These are phyloP conservation scores for Astyanax mexicanus DNA, from an alignment of 2,797 vertebrate genomes.

Conservation along the genomic window DNA sequence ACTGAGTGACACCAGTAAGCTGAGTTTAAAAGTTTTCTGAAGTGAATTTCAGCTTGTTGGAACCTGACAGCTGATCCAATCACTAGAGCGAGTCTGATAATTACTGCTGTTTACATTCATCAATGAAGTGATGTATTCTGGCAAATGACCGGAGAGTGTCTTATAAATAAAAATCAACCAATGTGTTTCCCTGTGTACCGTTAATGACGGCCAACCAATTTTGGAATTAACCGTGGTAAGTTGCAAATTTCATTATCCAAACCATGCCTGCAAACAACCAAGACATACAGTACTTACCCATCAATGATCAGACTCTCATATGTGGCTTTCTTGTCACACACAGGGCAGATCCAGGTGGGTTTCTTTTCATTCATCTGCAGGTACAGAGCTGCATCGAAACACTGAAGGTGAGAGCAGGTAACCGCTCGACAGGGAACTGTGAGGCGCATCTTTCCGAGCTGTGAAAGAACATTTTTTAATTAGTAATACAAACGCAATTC, in stretches of 20 bases:
- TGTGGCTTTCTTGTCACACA: conserved; percentile 95
- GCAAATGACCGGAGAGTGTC: no score
- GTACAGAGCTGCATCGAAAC: conserved; percentile 96
- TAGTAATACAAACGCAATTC: background rate
- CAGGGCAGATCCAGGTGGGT: conserved; percentile 97
- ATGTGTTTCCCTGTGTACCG: no score
- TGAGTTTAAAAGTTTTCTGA: no score
- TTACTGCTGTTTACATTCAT: no score
- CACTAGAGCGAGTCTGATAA: no score
- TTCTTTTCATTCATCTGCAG: conserved; percentile 99
- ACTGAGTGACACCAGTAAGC: no score
- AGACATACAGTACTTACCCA: conserved; percentile 82
- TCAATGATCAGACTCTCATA: conserved; percentile 96
- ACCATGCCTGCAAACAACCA: background rate
- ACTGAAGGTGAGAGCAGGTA: conserved; percentile 96
- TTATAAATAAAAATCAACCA: no score
- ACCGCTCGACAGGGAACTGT: conserved; percentile 92
- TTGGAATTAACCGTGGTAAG: background rate
- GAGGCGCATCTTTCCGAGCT: conserved; percentile 98
- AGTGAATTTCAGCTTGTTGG: no score
- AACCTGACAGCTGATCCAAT: no score
- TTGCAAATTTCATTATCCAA: background rate
- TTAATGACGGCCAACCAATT: no score
- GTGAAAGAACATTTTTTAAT: background rate
- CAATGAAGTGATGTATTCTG: no score